phyloP scores from a whole-genome alignment of 2,888 invertebrate species.

The Volucella inanis region DNA sequence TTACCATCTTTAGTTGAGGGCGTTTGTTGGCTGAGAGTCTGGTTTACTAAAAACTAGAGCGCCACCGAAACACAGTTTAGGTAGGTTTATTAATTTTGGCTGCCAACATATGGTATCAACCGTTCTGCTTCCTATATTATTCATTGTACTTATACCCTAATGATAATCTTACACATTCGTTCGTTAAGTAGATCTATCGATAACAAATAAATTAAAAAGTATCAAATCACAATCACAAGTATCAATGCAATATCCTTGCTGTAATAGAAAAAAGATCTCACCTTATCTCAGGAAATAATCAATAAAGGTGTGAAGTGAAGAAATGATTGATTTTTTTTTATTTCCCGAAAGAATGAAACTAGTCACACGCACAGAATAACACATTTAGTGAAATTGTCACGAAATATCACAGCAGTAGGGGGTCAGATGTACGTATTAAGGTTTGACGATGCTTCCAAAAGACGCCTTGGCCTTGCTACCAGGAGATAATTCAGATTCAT shows the following conservation, averaged over 20 bases:
- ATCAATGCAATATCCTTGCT: neutral
- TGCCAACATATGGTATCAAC: too few relatives aligned
- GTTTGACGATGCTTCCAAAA: conserved; percentile 21
- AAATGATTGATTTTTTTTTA: conserved; percentile 16
- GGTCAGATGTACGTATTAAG: conserved; percentile 39
- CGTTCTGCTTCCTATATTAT: too few relatives aligned
- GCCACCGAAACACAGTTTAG: too few relatives aligned
- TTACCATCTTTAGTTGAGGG: too few relatives aligned
- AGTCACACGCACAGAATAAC: conserved; percentile 70
- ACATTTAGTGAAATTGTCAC: conserved; percentile 52
- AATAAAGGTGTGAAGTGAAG: conserved; percentile 13
- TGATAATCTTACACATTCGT: too few relatives aligned
- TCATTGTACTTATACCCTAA: too few relatives aligned
- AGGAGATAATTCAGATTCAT: conserved; percentile 15
- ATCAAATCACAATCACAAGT: neutral
- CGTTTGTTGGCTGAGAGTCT: too few relatives aligned
- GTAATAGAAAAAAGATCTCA: neutral
- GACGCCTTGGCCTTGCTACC: neutral
- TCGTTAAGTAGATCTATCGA: too few relatives aligned
- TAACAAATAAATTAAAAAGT: too few relatives aligned
- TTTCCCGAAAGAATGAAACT: conserved; percentile 13
- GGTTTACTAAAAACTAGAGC: too few relatives aligned
- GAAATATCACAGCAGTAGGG: conserved; percentile 49
- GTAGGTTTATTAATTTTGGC: too few relatives aligned
- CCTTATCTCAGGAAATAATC: conserved; percentile 1